A percentile compares a stretch with the other conserved stretches of the same genome.
phyloP scores from a whole-genome alignment of 2,888 invertebrate genomes.

The Erannis defoliaria region DNA sequence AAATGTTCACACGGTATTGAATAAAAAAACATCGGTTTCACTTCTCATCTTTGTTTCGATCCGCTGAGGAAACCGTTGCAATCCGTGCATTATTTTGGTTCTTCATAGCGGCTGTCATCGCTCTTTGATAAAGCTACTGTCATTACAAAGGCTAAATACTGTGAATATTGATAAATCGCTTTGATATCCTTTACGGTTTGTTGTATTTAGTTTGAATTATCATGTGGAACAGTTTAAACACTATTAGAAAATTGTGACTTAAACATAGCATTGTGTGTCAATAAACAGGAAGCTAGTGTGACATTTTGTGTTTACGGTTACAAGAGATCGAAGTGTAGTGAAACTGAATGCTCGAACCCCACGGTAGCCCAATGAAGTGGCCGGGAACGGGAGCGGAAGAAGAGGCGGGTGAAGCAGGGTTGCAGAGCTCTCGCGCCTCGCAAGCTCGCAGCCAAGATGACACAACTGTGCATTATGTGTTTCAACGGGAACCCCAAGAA shows the following conservation, averaged over 20 bases:
- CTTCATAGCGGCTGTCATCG: constrained; percentile 82
- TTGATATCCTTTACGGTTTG: constrained; percentile 56
- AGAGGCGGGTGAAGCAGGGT: constrained; percentile 84
- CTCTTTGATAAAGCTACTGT: constrained; percentile 76
- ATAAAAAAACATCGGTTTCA: constrained; percentile 62
- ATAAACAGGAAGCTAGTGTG: constrained; percentile 62
- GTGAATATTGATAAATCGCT: constrained; percentile 65
- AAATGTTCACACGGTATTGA: constrained; percentile 53
- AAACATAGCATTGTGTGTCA: constrained; percentile 57
- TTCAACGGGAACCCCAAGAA: constrained; percentile 92
- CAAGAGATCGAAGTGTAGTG: constrained; percentile 68
- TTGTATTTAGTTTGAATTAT: constrained; percentile 61
- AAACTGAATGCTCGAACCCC: constrained; percentile 86
- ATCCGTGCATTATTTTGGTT: constrained; percentile 85
- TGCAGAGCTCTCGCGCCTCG: constrained; percentile 88
- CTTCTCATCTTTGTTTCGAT: constrained; percentile 85
- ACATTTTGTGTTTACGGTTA: constrained; percentile 74
- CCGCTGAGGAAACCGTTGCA: constrained; percentile 84
- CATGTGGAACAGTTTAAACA: constrained; percentile 69
- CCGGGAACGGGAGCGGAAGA: constrained; percentile 90
- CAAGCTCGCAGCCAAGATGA: constrained; percentile 92
- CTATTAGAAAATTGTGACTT: constrained; percentile 57
- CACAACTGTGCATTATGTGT: constrained; percentile 97
- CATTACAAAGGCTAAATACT: constrained; percentile 78
- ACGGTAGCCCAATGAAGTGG: constrained; percentile 92